Evolutionary conservation across 2,113 vertebrate species (phyloP), one percentile per base, ranked within the genome.

Genomic region (Eolophus roseicapilla): DNA sequence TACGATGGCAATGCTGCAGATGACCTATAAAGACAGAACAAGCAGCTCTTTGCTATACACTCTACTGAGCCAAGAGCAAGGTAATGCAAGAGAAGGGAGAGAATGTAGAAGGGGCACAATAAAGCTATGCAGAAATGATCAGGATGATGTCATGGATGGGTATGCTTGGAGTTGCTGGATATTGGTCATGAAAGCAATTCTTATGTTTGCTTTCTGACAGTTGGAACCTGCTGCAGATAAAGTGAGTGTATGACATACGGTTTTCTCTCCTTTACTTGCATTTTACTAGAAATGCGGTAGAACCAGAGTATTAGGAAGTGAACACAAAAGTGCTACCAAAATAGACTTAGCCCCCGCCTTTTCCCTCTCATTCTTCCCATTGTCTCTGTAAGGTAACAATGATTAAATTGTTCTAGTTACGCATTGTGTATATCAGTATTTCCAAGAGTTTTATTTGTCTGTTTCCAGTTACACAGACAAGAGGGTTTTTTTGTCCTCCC

Each of bases 181-280:
- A 11, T 47, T 64, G 46, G 41, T 88, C 13, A 11, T 70, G 21
- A 69, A 63, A 73, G 24, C 33, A 31, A 7, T 50, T 75, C 9
- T 52, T 84, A 16, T 3, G 9, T 74, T 78, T 82, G 11, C 5
- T 71, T 82, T 87, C 35, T 86, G 27, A 24, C 39, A 41, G 8
- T 39, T 85, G 62, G 33, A 82, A 1, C 16, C 16, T 71, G 10
- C 33, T 23, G 31, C 57, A 88, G 33, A 31, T 47, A 9, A 84
- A 84, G 21, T 57, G 7, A 52, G 13, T 2, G 0, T 50, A 11
- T 31, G 24, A 12, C 2, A 1, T 47, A 31, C 3, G 7, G 15
- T 37, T 73, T 59, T 29, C 2, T 76, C 20, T 64, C 17, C 2
- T 33, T 62, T 31, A 27, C 25, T 24, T 29, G 2, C 1, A 2